Conservation (phyloP, 2,797 vertebrate genomes). For the Leuciscus waleckii region DNA sequence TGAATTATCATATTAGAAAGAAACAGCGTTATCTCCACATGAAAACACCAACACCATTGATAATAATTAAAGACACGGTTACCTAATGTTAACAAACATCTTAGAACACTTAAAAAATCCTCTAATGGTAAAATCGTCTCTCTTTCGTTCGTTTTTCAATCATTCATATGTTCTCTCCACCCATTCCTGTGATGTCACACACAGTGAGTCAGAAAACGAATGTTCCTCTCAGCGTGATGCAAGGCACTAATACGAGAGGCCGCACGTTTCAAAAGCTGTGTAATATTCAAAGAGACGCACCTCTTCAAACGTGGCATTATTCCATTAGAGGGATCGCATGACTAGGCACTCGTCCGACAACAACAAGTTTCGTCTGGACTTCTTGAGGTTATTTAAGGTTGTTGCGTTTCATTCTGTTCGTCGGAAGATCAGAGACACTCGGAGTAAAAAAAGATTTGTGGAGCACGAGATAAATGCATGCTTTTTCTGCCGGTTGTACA, state of each 20-base stretch:
- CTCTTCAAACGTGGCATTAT: background rate
- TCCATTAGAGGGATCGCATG: background rate
- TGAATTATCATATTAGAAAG: background rate
- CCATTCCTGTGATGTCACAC: slow-evolving; percentile 32
- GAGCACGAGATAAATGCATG: slow-evolving; percentile 31
- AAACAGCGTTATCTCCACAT: background rate
- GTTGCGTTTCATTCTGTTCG: slow-evolving; percentile 29
- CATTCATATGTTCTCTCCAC: slow-evolving; percentile 32
- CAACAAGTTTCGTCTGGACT: slow-evolving; percentile 48
- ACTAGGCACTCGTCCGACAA: slow-evolving; percentile 5
- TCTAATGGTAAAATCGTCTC: background rate
- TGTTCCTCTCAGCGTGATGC: background rate
- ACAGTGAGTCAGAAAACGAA: slow-evolving; percentile 35
- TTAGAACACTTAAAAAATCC: background rate
- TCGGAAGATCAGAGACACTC: slow-evolving; percentile 31
- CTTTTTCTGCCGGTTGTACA: slow-evolving; percentile 38
- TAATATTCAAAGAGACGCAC: slow-evolving; percentile 2
- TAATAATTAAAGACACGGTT: background rate
- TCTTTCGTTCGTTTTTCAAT: slow-evolving; percentile 24
- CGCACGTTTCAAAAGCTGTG: background rate
- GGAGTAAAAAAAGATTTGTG: slow-evolving; percentile 1
- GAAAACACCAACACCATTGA: background rate
- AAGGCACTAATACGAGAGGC: background rate
- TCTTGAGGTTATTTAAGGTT: slow-evolving; percentile 44
- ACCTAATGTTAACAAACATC: slow-evolving; percentile 1